Evolutionary conservation across 2,888 invertebrate species (phyloP).

Genomic region (Blera fallax): DNA sequence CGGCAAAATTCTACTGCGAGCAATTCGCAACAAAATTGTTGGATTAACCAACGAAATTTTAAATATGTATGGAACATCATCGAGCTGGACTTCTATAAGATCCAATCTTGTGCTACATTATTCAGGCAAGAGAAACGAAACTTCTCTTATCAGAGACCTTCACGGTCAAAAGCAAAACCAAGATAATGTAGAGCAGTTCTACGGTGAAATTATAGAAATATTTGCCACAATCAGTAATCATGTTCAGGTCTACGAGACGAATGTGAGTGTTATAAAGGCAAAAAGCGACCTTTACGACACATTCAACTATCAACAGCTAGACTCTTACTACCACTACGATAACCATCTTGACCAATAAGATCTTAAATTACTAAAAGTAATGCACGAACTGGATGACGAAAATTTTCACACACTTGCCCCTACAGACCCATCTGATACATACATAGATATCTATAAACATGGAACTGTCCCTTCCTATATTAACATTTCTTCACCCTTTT

Average conservation of each 20-base stretch:
- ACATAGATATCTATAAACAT: constrained; percentile 41
- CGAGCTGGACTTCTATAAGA: not conserved
- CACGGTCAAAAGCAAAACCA: not conserved
- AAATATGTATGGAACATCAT: not conserved
- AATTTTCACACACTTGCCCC: not conserved
- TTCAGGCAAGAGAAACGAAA: not conserved
- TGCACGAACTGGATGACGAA: not conserved
- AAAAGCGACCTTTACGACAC: not conserved
- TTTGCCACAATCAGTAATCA: not conserved
- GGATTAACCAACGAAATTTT: not conserved
- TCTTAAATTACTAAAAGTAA: not conserved
- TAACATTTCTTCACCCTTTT: constrained; percentile 29
- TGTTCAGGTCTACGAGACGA: not conserved
- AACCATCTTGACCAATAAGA: not conserved
- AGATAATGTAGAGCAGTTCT: not conserved
- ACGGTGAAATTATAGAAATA: not conserved
- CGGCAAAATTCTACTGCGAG: too few relatives aligned
- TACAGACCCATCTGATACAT: constrained; percentile 3
- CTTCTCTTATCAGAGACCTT: not conserved
- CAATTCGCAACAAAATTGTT: too few relatives aligned
- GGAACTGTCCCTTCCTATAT: constrained; percentile 1
- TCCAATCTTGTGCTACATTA: not conserved
- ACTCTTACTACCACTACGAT: not conserved
- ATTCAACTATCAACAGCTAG: not conserved
- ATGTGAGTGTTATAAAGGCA: not conserved